Base-by-base conservation (phyloP, 1,140 invertebrate genomes). In the Bactericera cockerelli region DNA sequence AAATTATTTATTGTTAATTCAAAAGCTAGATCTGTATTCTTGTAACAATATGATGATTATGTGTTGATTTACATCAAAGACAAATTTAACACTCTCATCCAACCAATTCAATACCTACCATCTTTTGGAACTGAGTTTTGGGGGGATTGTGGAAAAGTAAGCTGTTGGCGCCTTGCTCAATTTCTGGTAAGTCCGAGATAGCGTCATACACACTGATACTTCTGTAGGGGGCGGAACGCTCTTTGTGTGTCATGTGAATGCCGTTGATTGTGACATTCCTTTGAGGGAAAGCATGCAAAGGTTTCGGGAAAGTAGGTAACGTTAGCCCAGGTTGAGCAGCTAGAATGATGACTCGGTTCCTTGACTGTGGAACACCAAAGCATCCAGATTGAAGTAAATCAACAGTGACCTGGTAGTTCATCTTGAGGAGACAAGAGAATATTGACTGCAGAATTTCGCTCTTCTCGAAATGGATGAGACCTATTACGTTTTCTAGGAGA, bases 321-420 rank as follows among this genome's bases (percentile, higher is more conserved):
- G 4, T 31, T 4, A 6, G 13, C 13, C 28, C 28, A 31, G 28
- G 28, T 31, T 31, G 4, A 31, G 4, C 13, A 6, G 28, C 28
- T 13, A 31, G 28, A 13, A 31, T 31, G 28, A 31, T 13, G 13
- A 31, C 28, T 31, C 28, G 76, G 63, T 86, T 72, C 56, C 89
- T 73, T 0, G 86, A 89, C 70, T 92, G 89, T 13, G 89, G 84
- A 1, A 93, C 79, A 1, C 90, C 90, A 68, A 87, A 93, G 69
- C 84, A 82, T 3, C 89, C 89, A 14, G 88, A 88, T 76, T 93
- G 89, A 1, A 93, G 68, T n/a, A 93, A 76, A 2, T 86, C 88
- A 72, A 91, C 89, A 0, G 86, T 84, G 63, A 86, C 89, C 69
- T 93, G 88, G 69, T 93, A 93, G 1, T 88, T 89, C 83, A 93